Conservation (phyloP, 2,888 invertebrate species). For the Mechanitis messenoides region DNA sequence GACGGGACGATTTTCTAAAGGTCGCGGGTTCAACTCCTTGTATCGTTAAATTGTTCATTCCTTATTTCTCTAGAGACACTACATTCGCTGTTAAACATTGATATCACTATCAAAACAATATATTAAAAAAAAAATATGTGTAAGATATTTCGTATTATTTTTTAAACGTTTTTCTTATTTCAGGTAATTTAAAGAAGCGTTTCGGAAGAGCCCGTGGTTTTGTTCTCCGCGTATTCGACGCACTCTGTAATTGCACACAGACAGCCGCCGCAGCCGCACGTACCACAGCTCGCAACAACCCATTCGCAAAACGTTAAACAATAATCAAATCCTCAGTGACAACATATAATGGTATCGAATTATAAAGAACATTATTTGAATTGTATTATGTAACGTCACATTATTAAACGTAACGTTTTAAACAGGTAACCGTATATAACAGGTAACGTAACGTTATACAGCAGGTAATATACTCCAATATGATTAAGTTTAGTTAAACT, state of each 20-base stretch:
- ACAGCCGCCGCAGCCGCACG: conserved; percentile 75
- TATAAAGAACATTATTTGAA: conserved; percentile 1
- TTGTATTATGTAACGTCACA: background rate
- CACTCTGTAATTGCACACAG: conserved; percentile 80
- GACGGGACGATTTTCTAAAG: too few species aligned
- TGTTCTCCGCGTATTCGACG: conserved; percentile 78
- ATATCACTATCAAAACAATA: too few species aligned
- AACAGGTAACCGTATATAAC: too few species aligned
- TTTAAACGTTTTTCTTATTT: conserved; percentile 37
- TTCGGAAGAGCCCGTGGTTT: conserved; percentile 78
- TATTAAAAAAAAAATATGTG: background rate
- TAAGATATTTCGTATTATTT: background rate
- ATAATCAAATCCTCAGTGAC: background rate
- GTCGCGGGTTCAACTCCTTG: too few species aligned
- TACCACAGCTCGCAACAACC: conserved; percentile 65
- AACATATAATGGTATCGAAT: conserved; percentile 2
- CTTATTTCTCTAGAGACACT: too few species aligned
- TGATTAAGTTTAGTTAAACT: background rate
- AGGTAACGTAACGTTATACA: too few species aligned
- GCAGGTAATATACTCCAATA: too few species aligned
- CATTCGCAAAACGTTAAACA: conserved; percentile 62
- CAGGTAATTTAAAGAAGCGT: conserved; percentile 76
- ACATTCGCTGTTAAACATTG: too few species aligned
- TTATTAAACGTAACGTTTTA: too few species aligned
- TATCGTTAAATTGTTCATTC: too few species aligned